A percentile compares a stretch with the other conserved stretches of the same genome.
Conservation (phyloP, 2,113 vertebrate species). For the Bubo scandiacus region DNA sequence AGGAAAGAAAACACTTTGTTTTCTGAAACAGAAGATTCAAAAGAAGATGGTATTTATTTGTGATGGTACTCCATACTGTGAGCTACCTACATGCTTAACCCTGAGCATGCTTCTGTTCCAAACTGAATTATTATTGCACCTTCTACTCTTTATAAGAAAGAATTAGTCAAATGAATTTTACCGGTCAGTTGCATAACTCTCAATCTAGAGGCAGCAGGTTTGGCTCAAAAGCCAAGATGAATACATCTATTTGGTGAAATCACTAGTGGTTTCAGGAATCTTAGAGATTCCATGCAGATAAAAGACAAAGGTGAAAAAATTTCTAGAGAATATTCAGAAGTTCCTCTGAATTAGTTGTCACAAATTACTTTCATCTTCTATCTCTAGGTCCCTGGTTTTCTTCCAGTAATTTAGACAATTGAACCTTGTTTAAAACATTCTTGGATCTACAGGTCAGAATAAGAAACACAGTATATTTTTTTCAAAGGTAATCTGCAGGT, state of each 20-base stretch:
- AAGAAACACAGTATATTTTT: background rate
- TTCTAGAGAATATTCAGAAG: background rate
- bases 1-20: background rate
- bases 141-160: background rate
- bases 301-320: background rate
- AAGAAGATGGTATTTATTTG: background rate
- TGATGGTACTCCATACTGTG: background rate
- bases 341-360: background rate
- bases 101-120: background rate
- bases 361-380: background rate
- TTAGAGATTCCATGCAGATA: background rate
- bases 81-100: background rate
- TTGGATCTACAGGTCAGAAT: background rate
- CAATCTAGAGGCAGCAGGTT: background rate
- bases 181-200: background rate
- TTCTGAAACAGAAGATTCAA: background rate
- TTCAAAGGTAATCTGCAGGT: background rate
- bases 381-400: background rate
- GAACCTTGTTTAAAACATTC: background rate
- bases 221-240: background rate
- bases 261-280: background rate
- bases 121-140: background rate
- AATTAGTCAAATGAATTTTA: background rate
- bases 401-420: background rate
- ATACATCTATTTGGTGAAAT: background rate